Conservation (phyloP, 1,140 invertebrate species). For the Saccostrea glomerata region DNA sequence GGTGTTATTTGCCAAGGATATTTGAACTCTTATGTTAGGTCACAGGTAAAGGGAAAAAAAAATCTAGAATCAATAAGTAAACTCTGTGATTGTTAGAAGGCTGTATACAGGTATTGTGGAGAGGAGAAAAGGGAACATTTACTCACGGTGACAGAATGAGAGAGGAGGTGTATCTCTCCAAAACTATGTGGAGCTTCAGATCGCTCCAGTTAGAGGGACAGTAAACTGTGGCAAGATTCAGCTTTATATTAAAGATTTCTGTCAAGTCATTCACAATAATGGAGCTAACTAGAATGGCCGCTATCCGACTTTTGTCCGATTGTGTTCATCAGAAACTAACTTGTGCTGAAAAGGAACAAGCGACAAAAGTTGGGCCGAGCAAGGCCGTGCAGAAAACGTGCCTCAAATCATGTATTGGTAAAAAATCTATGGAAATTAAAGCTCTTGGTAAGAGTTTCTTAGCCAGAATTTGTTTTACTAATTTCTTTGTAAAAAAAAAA, state of each 20-base stretch:
- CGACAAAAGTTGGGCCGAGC: neutral
- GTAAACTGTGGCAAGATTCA: neutral
- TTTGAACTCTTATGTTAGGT: constrained; percentile 35
- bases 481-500: too few relatives aligned
- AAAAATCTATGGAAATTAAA: constrained; percentile 28
- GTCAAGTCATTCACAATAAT: constrained; percentile 39
- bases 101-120: constrained; percentile 18
- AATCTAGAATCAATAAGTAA: constrained; percentile 21
- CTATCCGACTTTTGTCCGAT: constrained; percentile 45
- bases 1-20: constrained; percentile 35
- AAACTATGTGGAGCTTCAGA: neutral
- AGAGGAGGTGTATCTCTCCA: neutral
- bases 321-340: constrained; percentile 48
- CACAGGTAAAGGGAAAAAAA: constrained; percentile 20
- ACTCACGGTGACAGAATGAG: neutral
- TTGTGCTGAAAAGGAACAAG: constrained; percentile 37
- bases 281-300: constrained; percentile 49
- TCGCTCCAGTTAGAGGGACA: neutral
- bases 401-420: constrained; percentile 34
- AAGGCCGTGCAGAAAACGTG: neutral
- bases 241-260: constrained; percentile 10
- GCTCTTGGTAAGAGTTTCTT: constrained; percentile 29
- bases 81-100: neutral
- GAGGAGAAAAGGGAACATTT: constrained; percentile 3
- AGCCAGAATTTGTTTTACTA: neutral